Conservation (phyloP, 1,140 invertebrate genomes). For the Platyscapa corneri region DNA sequence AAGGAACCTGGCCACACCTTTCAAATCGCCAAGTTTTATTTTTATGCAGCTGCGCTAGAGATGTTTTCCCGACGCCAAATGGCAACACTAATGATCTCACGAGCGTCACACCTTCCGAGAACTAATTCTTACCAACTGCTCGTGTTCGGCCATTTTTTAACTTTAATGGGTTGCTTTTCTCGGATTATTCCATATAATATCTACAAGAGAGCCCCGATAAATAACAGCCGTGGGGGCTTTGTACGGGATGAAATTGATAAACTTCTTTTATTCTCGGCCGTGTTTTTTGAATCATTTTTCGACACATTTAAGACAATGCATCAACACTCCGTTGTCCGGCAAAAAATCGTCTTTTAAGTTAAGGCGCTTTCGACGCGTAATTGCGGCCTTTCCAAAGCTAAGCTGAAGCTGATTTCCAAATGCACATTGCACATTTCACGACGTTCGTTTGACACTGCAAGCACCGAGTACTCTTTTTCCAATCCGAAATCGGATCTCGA, state of each 20-base stretch:
- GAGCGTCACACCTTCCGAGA: neutral
- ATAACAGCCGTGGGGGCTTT: neutral
- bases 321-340: neutral
- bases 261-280: neutral
- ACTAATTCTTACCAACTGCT: neutral
- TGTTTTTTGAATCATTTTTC: neutral
- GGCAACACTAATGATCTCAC: slow-evolving; percentile 21
- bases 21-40: slow-evolving; percentile 11
- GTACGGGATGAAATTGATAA: neutral
- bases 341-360: neutral
- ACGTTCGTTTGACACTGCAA: no score
- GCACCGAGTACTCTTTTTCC: no score
- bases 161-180: slow-evolving; percentile 2
- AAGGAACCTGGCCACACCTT: slow-evolving; percentile 14
- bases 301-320: neutral
- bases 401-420: no score
- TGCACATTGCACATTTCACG: no score
- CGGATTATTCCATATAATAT: neutral
- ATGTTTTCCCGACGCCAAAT: neutral
- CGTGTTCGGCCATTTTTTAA: slow-evolving; percentile 18
- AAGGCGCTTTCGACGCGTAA: no score
- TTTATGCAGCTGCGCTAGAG: neutral
- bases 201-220: neutral
- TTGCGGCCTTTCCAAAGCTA: no score
- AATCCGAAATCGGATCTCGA: no score